Evolutionary conservation across 2,113 vertebrate species (phyloP).

Genomic region (Poeciliopsis prolifica): DNA sequence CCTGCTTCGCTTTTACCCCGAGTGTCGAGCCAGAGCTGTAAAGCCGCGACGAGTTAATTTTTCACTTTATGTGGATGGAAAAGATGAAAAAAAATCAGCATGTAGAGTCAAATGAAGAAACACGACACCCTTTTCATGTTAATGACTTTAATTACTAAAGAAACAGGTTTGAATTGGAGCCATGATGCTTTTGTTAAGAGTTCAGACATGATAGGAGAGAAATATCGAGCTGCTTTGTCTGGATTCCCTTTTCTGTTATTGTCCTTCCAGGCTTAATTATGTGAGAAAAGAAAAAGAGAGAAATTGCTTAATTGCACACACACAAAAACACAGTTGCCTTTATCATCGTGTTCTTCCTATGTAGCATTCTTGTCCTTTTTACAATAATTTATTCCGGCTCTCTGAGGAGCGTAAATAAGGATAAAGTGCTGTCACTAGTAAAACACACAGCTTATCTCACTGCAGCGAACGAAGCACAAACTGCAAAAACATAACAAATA

Average conservation of each 20-base stretch:
- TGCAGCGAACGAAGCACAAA: neutral
- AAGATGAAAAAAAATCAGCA: neutral
- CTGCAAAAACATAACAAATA: neutral
- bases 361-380: neutral
- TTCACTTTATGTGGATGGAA: neutral
- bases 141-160: conserved; percentile 43
- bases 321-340: neutral
- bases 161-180: conserved; percentile 28
- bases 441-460: conserved; percentile 3
- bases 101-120: neutral
- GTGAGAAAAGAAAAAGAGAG: neutral
- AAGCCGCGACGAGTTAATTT: too few relatives aligned
- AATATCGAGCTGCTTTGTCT: neutral
- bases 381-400: conserved; percentile 3
- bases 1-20: too few relatives aligned
- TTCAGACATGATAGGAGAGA: neutral
- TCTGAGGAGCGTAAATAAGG: neutral
- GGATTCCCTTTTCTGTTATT: conserved; percentile 3
- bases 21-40: too few relatives aligned
- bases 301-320: conserved; percentile 9
- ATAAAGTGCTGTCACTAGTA: conserved; percentile 5
- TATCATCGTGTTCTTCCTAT: neutral
- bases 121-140: neutral
- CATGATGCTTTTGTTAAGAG: neutral
- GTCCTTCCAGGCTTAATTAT: neutral